phyloP scores from a whole-genome alignment of 2,888 invertebrate genomes.

The Elmis aenea region DNA sequence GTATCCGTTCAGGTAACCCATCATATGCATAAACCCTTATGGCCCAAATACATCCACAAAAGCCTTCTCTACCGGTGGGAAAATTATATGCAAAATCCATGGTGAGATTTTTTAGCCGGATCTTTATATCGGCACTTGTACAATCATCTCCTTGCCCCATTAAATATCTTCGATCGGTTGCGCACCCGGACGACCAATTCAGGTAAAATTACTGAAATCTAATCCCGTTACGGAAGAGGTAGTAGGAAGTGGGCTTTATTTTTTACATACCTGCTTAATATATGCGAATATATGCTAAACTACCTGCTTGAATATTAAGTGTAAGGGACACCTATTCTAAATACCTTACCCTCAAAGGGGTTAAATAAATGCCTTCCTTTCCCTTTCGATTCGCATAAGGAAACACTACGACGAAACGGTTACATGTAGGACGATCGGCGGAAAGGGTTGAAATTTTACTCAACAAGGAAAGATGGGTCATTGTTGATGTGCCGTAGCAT shows the following conservation, averaged over 20 bases:
- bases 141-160: slow-evolving; percentile 23
- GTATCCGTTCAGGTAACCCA: slow-evolving; percentile 38
- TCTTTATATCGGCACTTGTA: slow-evolving; percentile 30
- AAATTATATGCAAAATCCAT: slow-evolving; percentile 22
- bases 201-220: slow-evolving; percentile 20
- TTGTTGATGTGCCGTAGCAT: too few relatives aligned
- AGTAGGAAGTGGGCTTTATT: slow-evolving; percentile 36
- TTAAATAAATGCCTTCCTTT: slow-evolving; percentile 21
- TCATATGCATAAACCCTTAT: slow-evolving; percentile 20
- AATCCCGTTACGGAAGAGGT: slow-evolving; percentile 26
- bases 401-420: slow-evolving; percentile 18
- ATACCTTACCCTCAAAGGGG: slow-evolving; percentile 36
- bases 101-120: slow-evolving; percentile 23
- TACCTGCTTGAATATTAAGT: slow-evolving; percentile 50
- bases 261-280: slow-evolving; percentile 48
- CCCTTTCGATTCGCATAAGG: slow-evolving; percentile 20
- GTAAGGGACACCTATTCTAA: slow-evolving; percentile 47
- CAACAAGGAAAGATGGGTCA: slow-evolving; percentile 27
- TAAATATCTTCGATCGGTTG: slow-evolving; percentile 24
- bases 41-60: slow-evolving; percentile 23
- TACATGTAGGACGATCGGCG: slow-evolving; percentile 16
- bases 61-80: slow-evolving; percentile 20
- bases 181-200: slow-evolving; percentile 1
- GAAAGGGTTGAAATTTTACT: slow-evolving; percentile 23
- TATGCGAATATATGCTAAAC: slow-evolving; percentile 47